These are phyloP conservation scores for Plectropomus leopardus DNA, from an alignment of 2,113 vertebrate genomes.

Conservation along the genomic window DNA sequence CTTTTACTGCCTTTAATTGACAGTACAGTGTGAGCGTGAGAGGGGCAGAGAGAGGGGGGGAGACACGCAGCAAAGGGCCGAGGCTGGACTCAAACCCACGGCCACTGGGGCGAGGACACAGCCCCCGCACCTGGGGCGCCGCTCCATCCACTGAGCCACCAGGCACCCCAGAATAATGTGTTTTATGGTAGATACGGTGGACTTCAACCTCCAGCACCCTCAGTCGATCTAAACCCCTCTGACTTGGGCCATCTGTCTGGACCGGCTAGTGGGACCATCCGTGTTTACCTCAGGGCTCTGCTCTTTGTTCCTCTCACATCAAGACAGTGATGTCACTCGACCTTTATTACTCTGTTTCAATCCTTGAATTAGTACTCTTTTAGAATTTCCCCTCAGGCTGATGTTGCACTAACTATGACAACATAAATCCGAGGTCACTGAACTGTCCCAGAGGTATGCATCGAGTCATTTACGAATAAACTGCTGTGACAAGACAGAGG, in stretches of 20 bases:
- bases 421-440: slow-evolving; percentile 48
- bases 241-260: slow-evolving; percentile 60
- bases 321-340: slow-evolving; percentile 54
- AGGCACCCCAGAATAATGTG: too few species aligned
- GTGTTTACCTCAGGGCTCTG: slow-evolving; percentile 44
- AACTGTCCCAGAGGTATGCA: slow-evolving; percentile 44
- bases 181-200: too few species aligned
- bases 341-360: slow-evolving; percentile 55
- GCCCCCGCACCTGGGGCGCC: too few species aligned
- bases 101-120: too few species aligned
- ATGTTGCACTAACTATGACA: slow-evolving; percentile 44
- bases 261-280: slow-evolving; percentile 16
- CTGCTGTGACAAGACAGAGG: slow-evolving; percentile 43
- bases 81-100: too few species aligned
- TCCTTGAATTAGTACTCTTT: slow-evolving; percentile 43
- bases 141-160: too few species aligned
- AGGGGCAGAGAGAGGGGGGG: too few species aligned
- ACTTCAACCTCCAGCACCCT: slow-evolving; percentile 22
- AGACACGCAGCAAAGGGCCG: too few species aligned
- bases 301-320: slow-evolving; percentile 44
- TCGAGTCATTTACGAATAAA: slow-evolving; percentile 53
- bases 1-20: too few species aligned
- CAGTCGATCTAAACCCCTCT: slow-evolving; percentile 14
- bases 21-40: too few species aligned
- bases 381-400: slow-evolving; percentile 48